Conservation (phyloP, 2,888 invertebrate species). For the Lordiphosa andalusiaca region DNA sequence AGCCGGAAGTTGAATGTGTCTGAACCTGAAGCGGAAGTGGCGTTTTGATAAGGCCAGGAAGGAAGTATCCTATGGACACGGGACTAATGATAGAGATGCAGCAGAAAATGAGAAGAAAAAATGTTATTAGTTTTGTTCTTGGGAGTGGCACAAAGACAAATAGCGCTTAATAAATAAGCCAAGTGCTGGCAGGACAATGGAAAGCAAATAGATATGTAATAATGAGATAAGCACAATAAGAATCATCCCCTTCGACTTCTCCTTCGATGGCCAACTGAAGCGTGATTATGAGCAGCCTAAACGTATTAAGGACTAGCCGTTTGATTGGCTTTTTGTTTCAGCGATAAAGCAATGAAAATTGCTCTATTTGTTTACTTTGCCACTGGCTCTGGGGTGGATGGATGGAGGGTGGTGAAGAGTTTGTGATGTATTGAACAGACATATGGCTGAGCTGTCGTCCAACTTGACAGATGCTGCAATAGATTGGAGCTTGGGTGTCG, state of each 20-base stretch:
- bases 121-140: slow-evolving; percentile 55
- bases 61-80: slow-evolving; percentile 46
- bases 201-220: slow-evolving; percentile 68
- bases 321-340: slow-evolving; percentile 37
- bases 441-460: slow-evolving; percentile 46
- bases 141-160: slow-evolving; percentile 60
- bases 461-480: slow-evolving; percentile 49
- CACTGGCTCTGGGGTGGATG: neutral
- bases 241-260: slow-evolving; percentile 31
- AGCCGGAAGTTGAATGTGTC: slow-evolving; percentile 57
- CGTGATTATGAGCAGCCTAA: slow-evolving; percentile 71
- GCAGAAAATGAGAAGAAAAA: slow-evolving; percentile 13
- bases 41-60: slow-evolving; percentile 60
- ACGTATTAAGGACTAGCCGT: slow-evolving; percentile 46
- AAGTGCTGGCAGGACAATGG: slow-evolving; percentile 31
- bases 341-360: slow-evolving; percentile 44
- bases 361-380: slow-evolving; percentile 55
- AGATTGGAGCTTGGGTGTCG: slow-evolving; percentile 24
- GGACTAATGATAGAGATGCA: slow-evolving; percentile 14
- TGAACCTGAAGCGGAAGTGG: slow-evolving; percentile 50
- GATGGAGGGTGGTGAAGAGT: slow-evolving; percentile 3
- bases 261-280: slow-evolving; percentile 41
- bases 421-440: slow-evolving; percentile 46
- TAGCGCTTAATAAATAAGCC: slow-evolving; percentile 67
- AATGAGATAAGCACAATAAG: slow-evolving; percentile 71